Percentiles rank a stretch among this genome's conserved stretches.
Conservation (phyloP, 2,113 vertebrate genomes). For the Pandion haliaetus region DNA sequence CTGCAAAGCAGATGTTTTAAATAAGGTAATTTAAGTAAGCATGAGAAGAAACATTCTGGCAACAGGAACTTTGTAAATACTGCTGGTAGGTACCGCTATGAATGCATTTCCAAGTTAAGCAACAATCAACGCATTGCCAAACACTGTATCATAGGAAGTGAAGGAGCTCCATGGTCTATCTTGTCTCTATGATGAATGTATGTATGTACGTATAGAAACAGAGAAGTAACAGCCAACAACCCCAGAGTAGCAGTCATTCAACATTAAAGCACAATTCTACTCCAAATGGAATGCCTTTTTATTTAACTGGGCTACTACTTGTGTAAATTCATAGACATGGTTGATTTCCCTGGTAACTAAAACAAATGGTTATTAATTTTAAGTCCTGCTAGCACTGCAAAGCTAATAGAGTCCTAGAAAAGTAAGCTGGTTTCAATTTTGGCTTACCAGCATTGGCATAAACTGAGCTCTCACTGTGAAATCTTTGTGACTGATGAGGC, state of each 20-base stretch:
- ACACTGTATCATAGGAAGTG: accelerated
- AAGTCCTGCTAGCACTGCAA: neutral
- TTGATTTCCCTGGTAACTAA: neutral
- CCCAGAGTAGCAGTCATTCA: neutral
- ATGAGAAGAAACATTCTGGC: neutral
- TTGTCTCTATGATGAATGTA: neutral
- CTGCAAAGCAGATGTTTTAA: neutral
- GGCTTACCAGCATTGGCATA: neutral
- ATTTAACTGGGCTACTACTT: neutral
- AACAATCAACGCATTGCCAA: neutral
- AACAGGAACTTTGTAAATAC: neutral
- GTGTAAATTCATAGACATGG: neutral
- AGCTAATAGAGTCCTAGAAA: neutral
- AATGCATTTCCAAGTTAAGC: neutral
- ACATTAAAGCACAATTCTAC: neutral
- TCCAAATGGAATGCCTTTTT: neutral
- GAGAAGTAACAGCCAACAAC: neutral
- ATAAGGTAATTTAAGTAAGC: neutral
- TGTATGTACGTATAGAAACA: accelerated
- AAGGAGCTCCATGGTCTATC: neutral
- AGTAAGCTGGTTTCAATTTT: neutral
- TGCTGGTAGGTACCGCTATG: neutral
- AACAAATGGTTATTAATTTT: neutral
- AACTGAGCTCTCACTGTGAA: neutral
- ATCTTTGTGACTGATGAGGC: neutral